A percentile compares a stretch with the other conserved stretches of the same genome.
These are phyloP conservation scores for Periphyllus acericola DNA, from an alignment of 2,888 invertebrate genomes.

Conservation along the genomic window DNA sequence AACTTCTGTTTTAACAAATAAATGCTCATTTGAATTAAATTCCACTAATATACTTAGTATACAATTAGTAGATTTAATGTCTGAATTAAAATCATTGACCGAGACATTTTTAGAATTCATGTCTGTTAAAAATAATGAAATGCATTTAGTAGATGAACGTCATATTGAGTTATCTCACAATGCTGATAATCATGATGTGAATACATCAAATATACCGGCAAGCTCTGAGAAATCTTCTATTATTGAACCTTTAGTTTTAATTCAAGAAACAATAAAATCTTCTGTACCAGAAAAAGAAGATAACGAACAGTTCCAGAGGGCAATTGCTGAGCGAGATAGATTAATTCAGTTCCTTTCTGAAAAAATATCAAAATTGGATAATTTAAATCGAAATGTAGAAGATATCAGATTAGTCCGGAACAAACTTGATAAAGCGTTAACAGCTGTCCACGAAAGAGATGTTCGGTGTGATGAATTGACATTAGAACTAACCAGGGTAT, in stretches of 20 bases:
- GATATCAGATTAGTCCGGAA: slow-evolving; percentile 61
- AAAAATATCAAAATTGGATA: slow-evolving; percentile 49
- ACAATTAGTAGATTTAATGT: background rate
- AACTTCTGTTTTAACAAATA: slow-evolving; percentile 12
- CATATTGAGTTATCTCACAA: background rate
- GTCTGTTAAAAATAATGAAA: background rate
- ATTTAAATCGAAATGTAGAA: slow-evolving; percentile 30
- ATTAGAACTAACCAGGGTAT: slow-evolving; percentile 78
- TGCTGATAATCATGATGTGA: background rate
- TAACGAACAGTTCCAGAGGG: slow-evolving; percentile 17
- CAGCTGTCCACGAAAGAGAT: slow-evolving; percentile 87
- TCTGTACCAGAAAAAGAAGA: background rate
- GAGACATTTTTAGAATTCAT: slow-evolving; percentile 26
- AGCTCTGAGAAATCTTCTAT: background rate
- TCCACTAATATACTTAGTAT: background rate
- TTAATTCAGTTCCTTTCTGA: slow-evolving; percentile 44
- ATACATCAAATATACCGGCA: background rate
- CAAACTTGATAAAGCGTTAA: slow-evolving; percentile 82
- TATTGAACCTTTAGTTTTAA: background rate
- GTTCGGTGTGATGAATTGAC: slow-evolving; percentile 88
- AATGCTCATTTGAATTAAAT: background rate
- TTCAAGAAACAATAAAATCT: slow-evolving; percentile 2
- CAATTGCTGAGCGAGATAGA: slow-evolving; percentile 55
- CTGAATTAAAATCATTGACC: slow-evolving; percentile 9
- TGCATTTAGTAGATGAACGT: background rate